Base-by-base conservation (phyloP, 2,797 vertebrate genomes). In the Amniataba percoides region DNA sequence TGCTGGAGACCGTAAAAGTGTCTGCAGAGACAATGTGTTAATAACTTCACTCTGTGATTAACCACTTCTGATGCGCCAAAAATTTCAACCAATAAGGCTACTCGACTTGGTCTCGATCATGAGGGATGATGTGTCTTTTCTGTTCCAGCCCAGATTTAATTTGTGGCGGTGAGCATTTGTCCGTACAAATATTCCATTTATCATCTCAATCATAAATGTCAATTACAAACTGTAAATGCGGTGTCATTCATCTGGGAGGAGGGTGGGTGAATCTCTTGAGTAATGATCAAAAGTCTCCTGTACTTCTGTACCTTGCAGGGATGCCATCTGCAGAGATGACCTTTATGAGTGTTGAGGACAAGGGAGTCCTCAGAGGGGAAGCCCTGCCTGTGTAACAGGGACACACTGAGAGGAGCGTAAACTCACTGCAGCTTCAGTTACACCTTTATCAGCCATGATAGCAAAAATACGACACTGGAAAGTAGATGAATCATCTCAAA, bases 281-380 rank as follows among this genome's bases (percentile, higher is more conserved):
- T 74, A 82, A 81, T 80, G 74, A 79, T 86, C 64, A 84, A 77
- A 31, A 85, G 78, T 74, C 67, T 68, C 43, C 56, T 36, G n/a
- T 13, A 36, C 48, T 70, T 81, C 70, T 64, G 71, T 71, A 81
- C 70, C 80, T 81, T 80, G 74, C 78, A 78, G 86, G 62, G 73
- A 84, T 58, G 61, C 87, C 87, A 89, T 90, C 91, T 92, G 90
- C 63, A 74, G 77, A 45, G 49, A 88, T 84, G 85, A 91, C 90
- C 92, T 92, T 88, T 85, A 61, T 78, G 66, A 82, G 71, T 49
- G 45, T 48, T 55, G 51, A 80, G 74, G 78, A 86, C 72, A 65
- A 74, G 81, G 84, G 70, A 86, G 78, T 83, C 85, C 80, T 87
- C 67, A 60, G 67, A 86, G 81, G 86, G 85, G 62, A 88, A 89